Evolutionary conservation across 2,113 vertebrate genomes (phyloP).

Genomic region (Dicrurus megarhynchus): DNA sequence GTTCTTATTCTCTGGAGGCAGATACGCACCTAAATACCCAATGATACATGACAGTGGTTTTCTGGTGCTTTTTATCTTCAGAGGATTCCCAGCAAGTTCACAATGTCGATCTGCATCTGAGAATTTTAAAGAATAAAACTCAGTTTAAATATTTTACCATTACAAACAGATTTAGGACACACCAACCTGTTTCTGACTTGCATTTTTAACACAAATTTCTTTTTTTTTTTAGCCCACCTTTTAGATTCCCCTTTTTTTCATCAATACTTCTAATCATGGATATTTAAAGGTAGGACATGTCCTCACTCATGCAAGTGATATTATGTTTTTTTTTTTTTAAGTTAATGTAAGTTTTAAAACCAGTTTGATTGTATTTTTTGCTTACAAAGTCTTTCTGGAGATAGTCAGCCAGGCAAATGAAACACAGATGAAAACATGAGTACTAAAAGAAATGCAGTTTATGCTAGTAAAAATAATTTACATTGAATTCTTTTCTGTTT

Average conservation of each 20-base stretch:
- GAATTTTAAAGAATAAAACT: slow-evolving; percentile 62
- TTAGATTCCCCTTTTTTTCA: neutral
- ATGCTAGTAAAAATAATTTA: neutral
- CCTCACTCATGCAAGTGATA: neutral
- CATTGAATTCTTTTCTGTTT: neutral
- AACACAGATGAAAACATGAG: neutral
- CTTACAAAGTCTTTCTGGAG: neutral
- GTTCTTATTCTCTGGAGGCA: neutral
- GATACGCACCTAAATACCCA: slow-evolving; percentile 90
- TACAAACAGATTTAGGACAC: neutral
- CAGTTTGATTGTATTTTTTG: neutral
- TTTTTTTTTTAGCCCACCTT: neutral
- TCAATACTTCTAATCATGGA: neutral
- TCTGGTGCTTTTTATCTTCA: slow-evolving; percentile 87
- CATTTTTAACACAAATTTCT: neutral
- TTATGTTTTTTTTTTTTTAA: neutral
- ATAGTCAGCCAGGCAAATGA: neutral
- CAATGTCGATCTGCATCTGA: slow-evolving; percentile 92
- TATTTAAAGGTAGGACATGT: neutral
- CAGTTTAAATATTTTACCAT: neutral
- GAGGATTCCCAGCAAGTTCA: slow-evolving; percentile 85
- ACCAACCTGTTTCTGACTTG: neutral
- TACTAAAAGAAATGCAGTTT: neutral
- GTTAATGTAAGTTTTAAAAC: neutral
- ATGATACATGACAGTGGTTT: slow-evolving; percentile 92